Evolutionary conservation across 2,113 vertebrate species (phyloP).

Genomic region (Lamprologus callipterus): DNA sequence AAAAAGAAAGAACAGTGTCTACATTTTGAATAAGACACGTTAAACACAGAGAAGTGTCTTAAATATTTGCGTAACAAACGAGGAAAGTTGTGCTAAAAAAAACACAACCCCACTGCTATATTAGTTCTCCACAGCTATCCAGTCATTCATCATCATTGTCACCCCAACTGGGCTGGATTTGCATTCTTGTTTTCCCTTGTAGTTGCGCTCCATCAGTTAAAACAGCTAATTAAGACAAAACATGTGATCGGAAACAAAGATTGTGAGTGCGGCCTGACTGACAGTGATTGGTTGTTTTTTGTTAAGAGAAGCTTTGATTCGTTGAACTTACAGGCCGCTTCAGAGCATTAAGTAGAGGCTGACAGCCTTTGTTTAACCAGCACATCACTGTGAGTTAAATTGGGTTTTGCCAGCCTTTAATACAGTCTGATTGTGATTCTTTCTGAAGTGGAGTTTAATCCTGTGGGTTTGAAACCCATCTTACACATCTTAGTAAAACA

Average conservation of each 20-base stretch:
- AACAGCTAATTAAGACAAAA: not conserved
- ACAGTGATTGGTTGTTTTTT: not conserved
- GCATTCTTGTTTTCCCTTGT: not conserved
- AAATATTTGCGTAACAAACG: not conserved
- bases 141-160: not conserved
- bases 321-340: not conserved
- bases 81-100: not conserved
- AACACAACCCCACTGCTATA: not conserved
- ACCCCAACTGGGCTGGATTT: not conserved
- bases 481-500: not conserved
- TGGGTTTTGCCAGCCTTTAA: not conserved
- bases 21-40: not conserved
- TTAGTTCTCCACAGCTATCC: not conserved
- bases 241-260: not conserved
- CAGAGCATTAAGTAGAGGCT: not conserved
- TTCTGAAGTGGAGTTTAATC: accelerated
- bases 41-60: not conserved
- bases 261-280: not conserved
- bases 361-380: not conserved
- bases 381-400: not conserved
- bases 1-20: not conserved
- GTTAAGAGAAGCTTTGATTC: not conserved
- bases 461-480: not conserved
- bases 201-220: not conserved
- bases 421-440: not conserved